Evolutionary conservation across 2,888 invertebrate species (phyloP).

Genomic region (Limnephilus rhombicus): DNA sequence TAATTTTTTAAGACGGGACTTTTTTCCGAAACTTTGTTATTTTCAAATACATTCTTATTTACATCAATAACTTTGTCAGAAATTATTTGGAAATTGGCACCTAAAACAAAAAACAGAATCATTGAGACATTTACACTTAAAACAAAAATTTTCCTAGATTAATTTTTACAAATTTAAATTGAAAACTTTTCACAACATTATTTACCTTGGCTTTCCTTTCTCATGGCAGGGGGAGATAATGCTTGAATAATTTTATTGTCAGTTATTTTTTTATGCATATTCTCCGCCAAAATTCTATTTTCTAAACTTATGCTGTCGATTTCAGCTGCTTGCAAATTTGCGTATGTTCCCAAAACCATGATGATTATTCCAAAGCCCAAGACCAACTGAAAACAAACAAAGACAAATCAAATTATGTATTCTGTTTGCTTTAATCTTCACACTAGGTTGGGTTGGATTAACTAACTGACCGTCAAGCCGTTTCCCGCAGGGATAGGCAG

Average conservation of each 20-base stretch:
- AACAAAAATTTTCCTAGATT: not conserved
- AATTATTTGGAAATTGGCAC: constrained; percentile 68
- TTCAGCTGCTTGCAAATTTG: constrained; percentile 88
- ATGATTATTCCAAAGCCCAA: constrained; percentile 90
- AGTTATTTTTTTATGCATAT: constrained; percentile 64
- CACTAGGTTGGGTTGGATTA: too few species aligned
- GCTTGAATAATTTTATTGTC: constrained; percentile 59
- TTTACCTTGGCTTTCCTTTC: not conserved
- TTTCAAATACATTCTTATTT: constrained; percentile 2
- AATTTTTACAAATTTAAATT: not conserved
- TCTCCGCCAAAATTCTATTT: constrained; percentile 64
- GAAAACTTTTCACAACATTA: not conserved
- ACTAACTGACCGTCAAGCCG: too few species aligned
- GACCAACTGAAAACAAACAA: constrained; percentile 79
- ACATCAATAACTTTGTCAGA: not conserved
- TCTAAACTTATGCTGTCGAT: constrained; percentile 69
- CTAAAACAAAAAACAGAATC: constrained; percentile 66
- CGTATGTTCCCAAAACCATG: constrained; percentile 93
- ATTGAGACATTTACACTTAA: not conserved
- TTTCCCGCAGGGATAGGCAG: too few species aligned
- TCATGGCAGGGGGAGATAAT: constrained; percentile 38
- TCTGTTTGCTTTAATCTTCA: not conserved
- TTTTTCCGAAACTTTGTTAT: not conserved
- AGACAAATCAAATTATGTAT: not conserved
- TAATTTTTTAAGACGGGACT: not conserved